Base-by-base conservation (phyloP, 2,888 invertebrate species). In the Heliconius ismenius region DNA sequence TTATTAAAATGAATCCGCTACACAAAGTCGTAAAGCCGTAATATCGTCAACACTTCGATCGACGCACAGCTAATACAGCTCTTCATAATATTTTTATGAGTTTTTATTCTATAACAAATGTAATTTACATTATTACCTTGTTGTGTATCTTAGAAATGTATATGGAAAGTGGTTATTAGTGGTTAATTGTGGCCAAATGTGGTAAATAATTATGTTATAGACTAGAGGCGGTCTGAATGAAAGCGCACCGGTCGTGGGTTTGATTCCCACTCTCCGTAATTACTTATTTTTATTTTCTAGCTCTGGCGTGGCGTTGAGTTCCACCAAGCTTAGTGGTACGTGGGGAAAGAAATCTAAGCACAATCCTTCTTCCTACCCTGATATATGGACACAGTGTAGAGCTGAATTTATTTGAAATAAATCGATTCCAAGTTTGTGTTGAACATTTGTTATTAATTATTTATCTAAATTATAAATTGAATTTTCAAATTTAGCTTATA, bases 1-100 rank as follows among this genome's bases (percentile, higher is more conserved):
- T 73, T 73, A 73, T 62, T 60, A 18, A 36, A 73, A 73, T 73
- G 62, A 73, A 60, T 73, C 62, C 62, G 15, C 72, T 60, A 62
- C 62, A 62, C 60, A 58, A 32, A 39, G 24, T 18, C 72, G 62
- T 73, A 73, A 73, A 73, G 39, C 62, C 36, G 62, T 21, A 69
- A 69, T 26, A 24, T 62, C 60, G 72, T 60, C 39, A 62, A 62
- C 72, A 73, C 39, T 73, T 62, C 39, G 36, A 18, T 18, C 18
- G 36, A 62, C 24, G 39, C 39, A 36, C 28, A 26, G 24, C 36
- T 36, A 24, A 62, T 15, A 62, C 39, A 62, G 15, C 24, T 24
- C 18, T 39, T 6, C 15, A 7, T 18, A 24, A 24, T 24, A 43
- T 24, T 43, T 43, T 72, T 11, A 32, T 26, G 4, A 28, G 26